Percentiles rank a stretch among this genome's conserved stretches.
Conservation (phyloP, 2,888 invertebrate species). For the Pemphredon lugubris region DNA sequence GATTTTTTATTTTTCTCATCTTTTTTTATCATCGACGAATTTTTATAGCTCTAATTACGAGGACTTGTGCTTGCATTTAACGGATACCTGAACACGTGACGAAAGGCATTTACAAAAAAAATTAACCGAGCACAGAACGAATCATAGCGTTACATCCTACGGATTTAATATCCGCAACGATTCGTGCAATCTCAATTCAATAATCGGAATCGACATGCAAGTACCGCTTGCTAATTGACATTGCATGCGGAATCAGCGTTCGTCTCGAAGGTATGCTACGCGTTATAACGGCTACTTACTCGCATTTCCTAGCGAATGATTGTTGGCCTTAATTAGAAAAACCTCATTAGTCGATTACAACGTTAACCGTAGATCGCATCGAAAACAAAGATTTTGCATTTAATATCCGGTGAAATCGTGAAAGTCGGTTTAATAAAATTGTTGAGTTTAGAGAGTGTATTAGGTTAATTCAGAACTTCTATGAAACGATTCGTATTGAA, state of each 20-base stretch:
- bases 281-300: not conserved
- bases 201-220: conserved; percentile 5
- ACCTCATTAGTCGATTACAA: conserved; percentile 11
- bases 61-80: no score
- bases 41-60: no score
- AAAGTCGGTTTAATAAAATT: conserved; percentile 29
- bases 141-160: not conserved
- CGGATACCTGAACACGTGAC: no score
- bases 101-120: no score
- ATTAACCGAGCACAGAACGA: no score
- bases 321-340: conserved; percentile 33
- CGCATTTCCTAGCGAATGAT: conserved; percentile 11
- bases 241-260: conserved; percentile 16
- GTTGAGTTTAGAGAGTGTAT: not conserved
- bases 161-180: not conserved
- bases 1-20: no score
- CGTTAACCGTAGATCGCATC: conserved; percentile 2
- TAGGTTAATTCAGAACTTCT: no score
- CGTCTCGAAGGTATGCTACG: not conserved
- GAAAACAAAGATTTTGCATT: conserved; percentile 6
- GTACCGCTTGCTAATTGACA: conserved; percentile 23
- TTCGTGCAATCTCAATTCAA: conserved; percentile 4
- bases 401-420: conserved; percentile 32
- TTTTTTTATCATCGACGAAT: no score
- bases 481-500: no score